Evolutionary conservation across 2,888 invertebrate species (phyloP), one percentile per base, ranked within the genome.

Genomic region (Drosophila kuntzei): DNA sequence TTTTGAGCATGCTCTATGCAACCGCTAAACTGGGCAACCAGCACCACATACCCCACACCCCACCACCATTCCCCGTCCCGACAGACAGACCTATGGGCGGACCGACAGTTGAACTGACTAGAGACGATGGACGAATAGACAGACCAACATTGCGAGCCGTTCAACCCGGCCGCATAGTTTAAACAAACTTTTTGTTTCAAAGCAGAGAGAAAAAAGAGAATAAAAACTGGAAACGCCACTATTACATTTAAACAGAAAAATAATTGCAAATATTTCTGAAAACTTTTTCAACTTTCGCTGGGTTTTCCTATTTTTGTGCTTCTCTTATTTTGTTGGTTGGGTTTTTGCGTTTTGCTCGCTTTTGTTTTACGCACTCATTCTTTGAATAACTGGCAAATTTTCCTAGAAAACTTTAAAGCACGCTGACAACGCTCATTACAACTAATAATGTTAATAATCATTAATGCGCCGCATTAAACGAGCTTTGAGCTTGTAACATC

Each of bases 361-460:
- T 62, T 79, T 81, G 59, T 69, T 70, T 55, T 65, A 76, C 75
- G 79, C 62, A 81, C 61, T 59, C 68, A 61, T 73, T 64, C 61
- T 71, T 71, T 76, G 84, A 80, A 77, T 84, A 63, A 66, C 78
- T 55, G 50, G 60, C 53, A 62, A 62, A 66, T 71, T 72, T 79
- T 49, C 60, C 61, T 55, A 54, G 60, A 47, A 57, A 87, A 84
- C 76, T 80, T 84, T 84, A 85, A 82, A 71, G 58, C 68, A 51
- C 63, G 73, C 75, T 74, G 87, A 86, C 74, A 67, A 54, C 75
- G 72, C 79, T 83, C 77, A 81, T 87, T 87, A 79, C 77, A 81
- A 81, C 76, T 87, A 89, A 85, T 85, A 85, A 79, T 87, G 88
- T 79, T 85, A 87, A 89, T 87, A 82, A 87, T 78, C 86, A 78